These are phyloP conservation scores for Neopipo cinnamomea DNA, from an alignment of 2,113 vertebrate species.

Conservation along the genomic window DNA sequence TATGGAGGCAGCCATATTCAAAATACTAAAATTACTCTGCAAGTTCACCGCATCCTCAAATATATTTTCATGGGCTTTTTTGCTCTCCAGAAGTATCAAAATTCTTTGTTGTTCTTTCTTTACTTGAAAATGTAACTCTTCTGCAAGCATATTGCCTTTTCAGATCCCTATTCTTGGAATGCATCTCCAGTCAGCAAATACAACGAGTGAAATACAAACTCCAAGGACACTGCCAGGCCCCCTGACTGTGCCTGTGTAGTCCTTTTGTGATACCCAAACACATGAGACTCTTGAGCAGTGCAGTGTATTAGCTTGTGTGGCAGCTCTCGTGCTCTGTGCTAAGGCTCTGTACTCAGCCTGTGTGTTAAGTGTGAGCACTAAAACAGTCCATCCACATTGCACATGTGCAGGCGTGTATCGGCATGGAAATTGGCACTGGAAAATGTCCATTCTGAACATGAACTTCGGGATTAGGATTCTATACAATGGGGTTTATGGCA, in stretches of 20 bases:
- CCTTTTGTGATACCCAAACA: neutral
- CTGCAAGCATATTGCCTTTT: neutral
- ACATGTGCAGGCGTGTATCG: fast-evolving
- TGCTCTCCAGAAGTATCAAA: neutral
- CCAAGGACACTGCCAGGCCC: neutral
- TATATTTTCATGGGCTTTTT: fast-evolving
- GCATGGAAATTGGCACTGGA: neutral
- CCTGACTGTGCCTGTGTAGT: neutral
- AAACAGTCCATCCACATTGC: neutral
- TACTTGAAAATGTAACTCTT: neutral
- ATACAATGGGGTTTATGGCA: fast-evolving
- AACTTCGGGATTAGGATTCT: neutral
- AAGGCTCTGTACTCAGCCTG: neutral
- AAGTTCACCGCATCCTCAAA: neutral
- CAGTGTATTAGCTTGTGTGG: neutral
- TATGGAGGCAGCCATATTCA: neutral
- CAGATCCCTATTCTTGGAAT: neutral
- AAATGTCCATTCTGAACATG: neutral
- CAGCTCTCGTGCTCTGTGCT: neutral
- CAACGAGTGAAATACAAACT: neutral
- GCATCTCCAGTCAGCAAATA: neutral
- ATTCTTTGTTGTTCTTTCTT: neutral
- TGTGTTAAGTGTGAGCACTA: fast-evolving
- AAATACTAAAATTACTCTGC: neutral
- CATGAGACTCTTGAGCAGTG: neutral